phyloP scores from a whole-genome alignment of 2,113 vertebrate species.

The Origma solitaria region DNA sequence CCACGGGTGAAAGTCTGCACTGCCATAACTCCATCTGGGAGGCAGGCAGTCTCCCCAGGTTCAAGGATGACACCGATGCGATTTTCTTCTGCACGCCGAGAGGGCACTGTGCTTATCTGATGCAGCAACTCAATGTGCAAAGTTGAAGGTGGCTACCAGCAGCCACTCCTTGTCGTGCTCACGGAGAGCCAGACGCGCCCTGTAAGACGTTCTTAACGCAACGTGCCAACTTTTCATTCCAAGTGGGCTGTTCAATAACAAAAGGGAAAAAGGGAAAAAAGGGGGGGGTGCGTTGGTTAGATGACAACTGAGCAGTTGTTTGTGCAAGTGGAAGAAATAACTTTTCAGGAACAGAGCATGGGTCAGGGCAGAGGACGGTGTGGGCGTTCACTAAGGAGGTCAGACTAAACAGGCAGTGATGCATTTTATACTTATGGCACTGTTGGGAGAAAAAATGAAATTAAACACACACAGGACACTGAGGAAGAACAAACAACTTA shows the following conservation, averaged over 20 bases:
- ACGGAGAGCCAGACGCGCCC: neutral
- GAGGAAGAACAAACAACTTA: conserved; percentile 61
- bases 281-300: neutral
- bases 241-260: neutral
- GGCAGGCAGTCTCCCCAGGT: neutral
- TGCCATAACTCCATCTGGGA: neutral
- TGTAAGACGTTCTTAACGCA: rapidly evolving
- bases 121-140: neutral
- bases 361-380: conserved; percentile 40
- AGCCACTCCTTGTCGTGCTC: neutral
- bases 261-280: neutral
- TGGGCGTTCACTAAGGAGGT: conserved; percentile 65
- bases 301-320: conserved; percentile 49
- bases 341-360: conserved; percentile 59
- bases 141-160: neutral
- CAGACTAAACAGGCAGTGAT: conserved; percentile 71
- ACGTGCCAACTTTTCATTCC: neutral
- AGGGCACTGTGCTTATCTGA: neutral
- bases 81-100: neutral
- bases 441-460: conserved; percentile 62
- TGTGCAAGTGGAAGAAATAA: conserved; percentile 58
- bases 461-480: conserved; percentile 53
- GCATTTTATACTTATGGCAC: conserved; percentile 54
- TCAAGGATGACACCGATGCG: neutral
- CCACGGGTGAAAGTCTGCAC: neutral